Conservation (phyloP, 2,888 invertebrate genomes). For the Drosophila neoperkinsi region DNA sequence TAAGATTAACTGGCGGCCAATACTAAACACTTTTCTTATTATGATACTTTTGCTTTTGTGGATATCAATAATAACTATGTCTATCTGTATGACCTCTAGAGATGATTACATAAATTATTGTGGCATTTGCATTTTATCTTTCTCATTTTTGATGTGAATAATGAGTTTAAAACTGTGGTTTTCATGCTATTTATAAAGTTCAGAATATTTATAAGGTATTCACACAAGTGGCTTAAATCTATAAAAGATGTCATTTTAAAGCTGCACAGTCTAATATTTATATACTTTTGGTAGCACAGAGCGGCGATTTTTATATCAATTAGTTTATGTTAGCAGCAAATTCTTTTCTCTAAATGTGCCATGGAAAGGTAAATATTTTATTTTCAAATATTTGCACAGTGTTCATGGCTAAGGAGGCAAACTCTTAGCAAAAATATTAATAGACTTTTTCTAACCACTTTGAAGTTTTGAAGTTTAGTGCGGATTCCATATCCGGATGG, state of each 20-base stretch:
- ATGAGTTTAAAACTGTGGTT: neutral
- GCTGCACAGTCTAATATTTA: neutral
- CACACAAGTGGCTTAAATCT: neutral
- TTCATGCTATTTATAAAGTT: neutral
- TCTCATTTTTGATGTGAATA: neutral
- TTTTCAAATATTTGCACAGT: neutral
- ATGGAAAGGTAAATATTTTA: neutral
- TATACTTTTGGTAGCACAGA: too few species aligned
- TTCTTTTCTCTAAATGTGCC: neutral
- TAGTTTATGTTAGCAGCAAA: neutral
- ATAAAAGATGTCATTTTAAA: neutral
- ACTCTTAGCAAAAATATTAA: neutral
- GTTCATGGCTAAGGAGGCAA: neutral
- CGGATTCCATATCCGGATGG: neutral
- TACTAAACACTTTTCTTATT: slow-evolving; percentile 1
- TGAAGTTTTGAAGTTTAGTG: neutral
- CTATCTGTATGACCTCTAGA: too few species aligned
- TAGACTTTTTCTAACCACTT: neutral
- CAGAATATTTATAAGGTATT: neutral
- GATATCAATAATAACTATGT: neutral
- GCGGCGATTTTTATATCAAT: too few species aligned
- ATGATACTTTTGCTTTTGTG: neutral
- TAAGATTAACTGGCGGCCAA: slow-evolving; percentile 34
- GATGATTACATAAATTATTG: neutral
- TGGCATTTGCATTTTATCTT: neutral